A percentile compares a stretch with the other conserved stretches of the same genome.
These are phyloP conservation scores for Goniozus legneri DNA, from an alignment of 1,140 invertebrate genomes.

Conservation along the genomic window DNA sequence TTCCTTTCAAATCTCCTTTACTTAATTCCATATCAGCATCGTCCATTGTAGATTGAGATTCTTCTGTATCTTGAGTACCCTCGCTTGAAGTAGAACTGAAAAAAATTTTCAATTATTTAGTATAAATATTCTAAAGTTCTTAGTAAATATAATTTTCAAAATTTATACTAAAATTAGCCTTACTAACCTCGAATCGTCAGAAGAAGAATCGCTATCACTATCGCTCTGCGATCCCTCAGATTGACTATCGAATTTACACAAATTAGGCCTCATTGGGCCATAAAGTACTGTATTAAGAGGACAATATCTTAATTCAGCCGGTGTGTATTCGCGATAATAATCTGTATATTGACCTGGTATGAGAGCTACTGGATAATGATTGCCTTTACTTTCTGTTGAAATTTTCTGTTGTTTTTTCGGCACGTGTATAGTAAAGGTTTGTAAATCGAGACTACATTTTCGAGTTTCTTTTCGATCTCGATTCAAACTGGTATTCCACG, in stretches of 20 bases:
- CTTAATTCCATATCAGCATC: conserved; percentile 41
- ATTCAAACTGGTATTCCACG: conserved; percentile 87
- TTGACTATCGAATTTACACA: conserved; percentile 55
- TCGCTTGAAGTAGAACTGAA: conserved; percentile 52
- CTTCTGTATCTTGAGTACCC: conserved; percentile 53
- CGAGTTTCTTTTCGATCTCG: conserved; percentile 68
- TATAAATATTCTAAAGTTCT: background rate
- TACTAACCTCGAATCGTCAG: conserved; percentile 59
- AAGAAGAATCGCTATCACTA: conserved; percentile 58
- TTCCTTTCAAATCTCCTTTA: conserved; percentile 43
- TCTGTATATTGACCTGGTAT: conserved; percentile 93
- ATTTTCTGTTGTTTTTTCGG: conserved; percentile 58
- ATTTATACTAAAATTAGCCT: too few relatives aligned
- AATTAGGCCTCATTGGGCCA: conserved; percentile 63
- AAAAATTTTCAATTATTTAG: background rate
- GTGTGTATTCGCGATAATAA: conserved; percentile 67
- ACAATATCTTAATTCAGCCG: conserved; percentile 71
- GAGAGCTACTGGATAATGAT: conserved; percentile 83
- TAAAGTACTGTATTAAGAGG: conserved; percentile 88
- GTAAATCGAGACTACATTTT: conserved; percentile 69
- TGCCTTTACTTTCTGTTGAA: conserved; percentile 56
- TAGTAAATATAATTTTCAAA: conserved; percentile 1
- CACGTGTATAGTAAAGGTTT: conserved; percentile 72
- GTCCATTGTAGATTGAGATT: conserved; percentile 52
- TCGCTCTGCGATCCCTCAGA: conserved; percentile 58